phyloP scores from a whole-genome alignment of 1,140 invertebrate species.

The Zaprionus kolodkinae region DNA sequence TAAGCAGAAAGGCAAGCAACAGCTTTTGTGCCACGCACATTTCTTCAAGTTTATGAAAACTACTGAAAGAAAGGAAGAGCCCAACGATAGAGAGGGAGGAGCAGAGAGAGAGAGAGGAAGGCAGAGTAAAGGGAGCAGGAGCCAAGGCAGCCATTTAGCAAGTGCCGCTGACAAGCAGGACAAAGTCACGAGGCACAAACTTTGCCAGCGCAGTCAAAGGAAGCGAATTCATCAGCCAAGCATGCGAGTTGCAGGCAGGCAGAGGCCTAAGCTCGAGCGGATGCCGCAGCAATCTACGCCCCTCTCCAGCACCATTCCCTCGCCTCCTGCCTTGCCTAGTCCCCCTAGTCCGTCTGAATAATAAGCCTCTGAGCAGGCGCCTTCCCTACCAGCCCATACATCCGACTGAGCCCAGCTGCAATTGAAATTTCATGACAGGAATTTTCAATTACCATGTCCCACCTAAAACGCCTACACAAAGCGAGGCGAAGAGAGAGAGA shows the following conservation, averaged over 20 bases:
- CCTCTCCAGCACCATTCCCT: neutral
- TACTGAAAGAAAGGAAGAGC: slow-evolving; percentile 50
- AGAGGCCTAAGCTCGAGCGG: slow-evolving; percentile 12
- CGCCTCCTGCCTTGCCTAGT: too few relatives aligned
- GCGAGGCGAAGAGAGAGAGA: neutral
- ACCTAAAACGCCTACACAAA: slow-evolving; percentile 13
- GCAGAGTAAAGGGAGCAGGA: too few relatives aligned
- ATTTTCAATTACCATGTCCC: slow-evolving; percentile 66
- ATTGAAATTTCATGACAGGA: slow-evolving; percentile 72
- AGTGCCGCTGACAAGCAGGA: slow-evolving; percentile 46
- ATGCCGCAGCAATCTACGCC: neutral
- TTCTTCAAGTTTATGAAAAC: slow-evolving; percentile 64
- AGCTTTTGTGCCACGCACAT: slow-evolving; percentile 41
- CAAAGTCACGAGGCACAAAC: slow-evolving; percentile 30
- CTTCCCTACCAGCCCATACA: neutral
- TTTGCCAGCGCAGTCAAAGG: slow-evolving; percentile 17
- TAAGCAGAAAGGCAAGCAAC: slow-evolving; percentile 72
- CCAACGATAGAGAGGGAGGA: neutral
- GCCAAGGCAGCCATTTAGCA: slow-evolving; percentile 57
- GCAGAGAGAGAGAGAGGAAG: slow-evolving; percentile 26
- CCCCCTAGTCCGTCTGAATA: neutral
- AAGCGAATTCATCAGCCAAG: slow-evolving; percentile 34
- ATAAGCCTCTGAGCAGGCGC: neutral
- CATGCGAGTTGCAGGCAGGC: slow-evolving; percentile 26
- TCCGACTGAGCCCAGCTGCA: slow-evolving; percentile 20